phyloP scores from a whole-genome alignment of 2,888 invertebrate species.

The Octodonta nipae region DNA sequence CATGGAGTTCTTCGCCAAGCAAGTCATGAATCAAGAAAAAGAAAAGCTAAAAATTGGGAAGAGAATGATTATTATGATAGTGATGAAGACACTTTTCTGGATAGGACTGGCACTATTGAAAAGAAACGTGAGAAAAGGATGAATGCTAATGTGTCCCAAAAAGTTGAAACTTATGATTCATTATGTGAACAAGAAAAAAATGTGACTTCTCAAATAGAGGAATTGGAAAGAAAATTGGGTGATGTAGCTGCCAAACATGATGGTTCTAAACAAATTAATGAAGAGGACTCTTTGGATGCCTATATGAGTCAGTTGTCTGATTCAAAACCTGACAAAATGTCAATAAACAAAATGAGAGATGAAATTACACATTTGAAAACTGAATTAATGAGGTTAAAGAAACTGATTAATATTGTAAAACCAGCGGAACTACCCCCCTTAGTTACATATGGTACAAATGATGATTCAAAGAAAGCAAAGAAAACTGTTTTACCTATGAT shows the following conservation, averaged over 20 bases:
- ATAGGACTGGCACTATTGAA: slow-evolving; percentile 87
- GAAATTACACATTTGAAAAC: slow-evolving; percentile 53
- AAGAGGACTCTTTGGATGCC: slow-evolving; percentile 66
- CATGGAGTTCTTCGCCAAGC: slow-evolving; percentile 76
- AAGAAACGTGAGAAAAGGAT: slow-evolving; percentile 69
- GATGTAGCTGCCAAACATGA: slow-evolving; percentile 29
- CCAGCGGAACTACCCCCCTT: slow-evolving; percentile 50
- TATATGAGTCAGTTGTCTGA: slow-evolving; percentile 60
- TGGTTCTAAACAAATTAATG: slow-evolving; percentile 24
- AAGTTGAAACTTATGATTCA: slow-evolving; percentile 50
- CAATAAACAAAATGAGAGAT: slow-evolving; percentile 53
- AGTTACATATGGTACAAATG: slow-evolving; percentile 19
- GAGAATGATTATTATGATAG: slow-evolving; percentile 87
- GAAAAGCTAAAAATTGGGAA: slow-evolving; percentile 64
- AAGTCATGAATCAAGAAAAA: slow-evolving; percentile 72
- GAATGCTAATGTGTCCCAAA: slow-evolving; percentile 48
- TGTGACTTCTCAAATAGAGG: slow-evolving; percentile 40
- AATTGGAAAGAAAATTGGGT: slow-evolving; percentile 43
- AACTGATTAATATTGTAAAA: slow-evolving; percentile 60
- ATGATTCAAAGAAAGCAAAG: slow-evolving; percentile 13
- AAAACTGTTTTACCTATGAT: slow-evolving; percentile 34
- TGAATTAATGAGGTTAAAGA: slow-evolving; percentile 54
- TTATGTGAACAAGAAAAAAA: too few relatives aligned
- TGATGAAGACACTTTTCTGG: slow-evolving; percentile 90
- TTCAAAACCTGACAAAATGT: slow-evolving; percentile 39